Conservation (phyloP, 2,113 vertebrate genomes). For the Phalacrocorax pelagicus region DNA sequence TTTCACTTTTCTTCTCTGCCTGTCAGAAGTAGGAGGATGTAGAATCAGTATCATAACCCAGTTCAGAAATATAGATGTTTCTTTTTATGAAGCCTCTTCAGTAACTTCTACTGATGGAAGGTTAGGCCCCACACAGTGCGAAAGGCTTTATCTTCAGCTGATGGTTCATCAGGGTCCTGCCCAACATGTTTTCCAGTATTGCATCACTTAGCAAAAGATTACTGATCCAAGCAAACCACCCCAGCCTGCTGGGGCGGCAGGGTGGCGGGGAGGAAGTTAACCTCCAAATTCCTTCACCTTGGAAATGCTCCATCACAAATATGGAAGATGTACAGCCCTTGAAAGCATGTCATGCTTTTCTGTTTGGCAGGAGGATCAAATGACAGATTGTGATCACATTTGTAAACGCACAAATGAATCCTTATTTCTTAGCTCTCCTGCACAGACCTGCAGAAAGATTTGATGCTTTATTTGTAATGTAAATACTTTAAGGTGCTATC, state of each 20-base stretch:
- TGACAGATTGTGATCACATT: background rate
- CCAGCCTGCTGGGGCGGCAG: fast-evolving
- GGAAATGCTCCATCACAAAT: slow-evolving; percentile 36
- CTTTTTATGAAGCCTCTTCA: background rate
- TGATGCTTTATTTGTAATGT: background rate
- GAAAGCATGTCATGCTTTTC: background rate
- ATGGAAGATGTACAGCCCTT: background rate
- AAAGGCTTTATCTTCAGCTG: background rate
- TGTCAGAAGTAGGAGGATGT: background rate
- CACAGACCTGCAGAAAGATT: background rate
- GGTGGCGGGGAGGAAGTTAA: background rate
- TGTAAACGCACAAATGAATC: background rate
- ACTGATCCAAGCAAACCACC: background rate
- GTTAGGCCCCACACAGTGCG: background rate
- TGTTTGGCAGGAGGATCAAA: background rate
- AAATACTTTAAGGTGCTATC: background rate
- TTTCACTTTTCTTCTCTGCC: background rate
- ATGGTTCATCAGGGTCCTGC: background rate
- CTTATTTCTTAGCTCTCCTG: background rate
- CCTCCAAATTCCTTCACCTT: slow-evolving; percentile 1
- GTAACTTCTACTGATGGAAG: background rate
- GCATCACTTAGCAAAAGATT: background rate
- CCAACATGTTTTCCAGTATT: background rate
- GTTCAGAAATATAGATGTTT: background rate
- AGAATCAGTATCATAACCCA: background rate